Base-by-base conservation (phyloP, 2,113 vertebrate genomes). In the Notarius quadriscutis region DNA sequence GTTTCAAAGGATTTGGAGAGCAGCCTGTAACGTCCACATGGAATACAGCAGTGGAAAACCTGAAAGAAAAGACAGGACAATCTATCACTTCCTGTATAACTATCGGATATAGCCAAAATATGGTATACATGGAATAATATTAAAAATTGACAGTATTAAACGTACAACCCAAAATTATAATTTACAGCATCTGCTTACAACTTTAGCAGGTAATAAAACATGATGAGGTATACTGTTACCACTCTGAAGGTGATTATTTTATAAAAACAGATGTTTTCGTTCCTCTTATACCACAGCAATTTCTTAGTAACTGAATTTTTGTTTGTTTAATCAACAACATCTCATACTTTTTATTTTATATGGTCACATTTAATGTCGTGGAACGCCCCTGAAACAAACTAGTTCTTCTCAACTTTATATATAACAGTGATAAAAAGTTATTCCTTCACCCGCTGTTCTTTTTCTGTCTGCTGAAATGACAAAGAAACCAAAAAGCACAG, bases 11-110 rank as follows among this genome's bases (percentile, higher is more conserved):
- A 81, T 65, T 58, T 78, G 30, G 82, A 83, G 55, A 71, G 81
- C 86, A 87, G 82, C 41, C 75, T 83, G 79, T 92, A 91, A 50
- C 94, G 91, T 91, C 92, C 89, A 91, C 87, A 89, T 91, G 81
- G 87, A 90, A 91, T 92, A 79, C 89, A 92, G 90, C 91, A 89
- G 91, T 81, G 87, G 89, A 85, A 88, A 88, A 91, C 93, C 86
- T 88, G 90, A 55, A 81, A 83, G 62, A 86, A 82, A 87, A 86
- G n/a, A 71, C 4, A 57, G 48, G 0, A 87, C 58, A 50, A 20
- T n/a, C 86, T 4, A 81, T 65, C 53, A 4, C 86, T 83, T 62
- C 71, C 50, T 60, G 27, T 74, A 57, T 18, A 55, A n/a, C 18
- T 3, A 25, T 79, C 12, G 58, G 17, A 65, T 65, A 58, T 18